Conservation (phyloP, 2,797 vertebrate species). For the Peromyscus aztecus region DNA sequence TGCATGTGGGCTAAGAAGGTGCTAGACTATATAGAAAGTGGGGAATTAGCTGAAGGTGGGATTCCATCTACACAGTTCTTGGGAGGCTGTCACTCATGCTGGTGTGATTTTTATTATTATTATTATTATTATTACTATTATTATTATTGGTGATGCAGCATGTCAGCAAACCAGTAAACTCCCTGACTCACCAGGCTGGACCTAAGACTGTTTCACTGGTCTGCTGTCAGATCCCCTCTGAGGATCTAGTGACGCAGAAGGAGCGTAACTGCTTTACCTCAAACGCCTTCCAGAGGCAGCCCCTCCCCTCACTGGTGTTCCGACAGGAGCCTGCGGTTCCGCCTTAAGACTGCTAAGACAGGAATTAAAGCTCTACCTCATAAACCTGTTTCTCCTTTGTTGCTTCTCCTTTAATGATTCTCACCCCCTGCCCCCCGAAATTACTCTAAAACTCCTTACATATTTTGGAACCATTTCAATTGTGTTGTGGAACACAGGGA, state of each 20-base stretch:
- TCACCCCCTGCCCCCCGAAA: not conserved
- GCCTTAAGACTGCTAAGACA: not conserved
- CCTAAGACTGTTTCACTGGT: not conserved
- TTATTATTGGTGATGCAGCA: not conserved
- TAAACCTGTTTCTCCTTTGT: not conserved
- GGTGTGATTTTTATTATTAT: not conserved
- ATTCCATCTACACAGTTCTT: not conserved
- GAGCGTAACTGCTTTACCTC: not conserved
- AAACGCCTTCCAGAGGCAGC: not conserved
- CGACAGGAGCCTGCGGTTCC: not conserved
- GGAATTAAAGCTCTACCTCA: constrained; percentile 53
- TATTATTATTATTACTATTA: not conserved
- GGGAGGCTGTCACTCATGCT: not conserved
- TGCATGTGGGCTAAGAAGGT: not conserved
- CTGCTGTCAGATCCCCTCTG: not conserved
- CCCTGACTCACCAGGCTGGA: not conserved
- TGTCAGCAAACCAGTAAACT: not conserved
- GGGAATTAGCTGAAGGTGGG: not conserved
- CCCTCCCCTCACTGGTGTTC: not conserved
- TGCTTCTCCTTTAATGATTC: not conserved
- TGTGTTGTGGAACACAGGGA: not conserved
- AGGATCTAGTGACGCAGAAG: not conserved
- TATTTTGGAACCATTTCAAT: constrained; percentile 15
- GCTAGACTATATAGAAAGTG: no score
- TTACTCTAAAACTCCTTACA: constrained; percentile 35